Evolutionary conservation across 2,113 vertebrate species (phyloP).

Genomic region (Silurus meridionalis): DNA sequence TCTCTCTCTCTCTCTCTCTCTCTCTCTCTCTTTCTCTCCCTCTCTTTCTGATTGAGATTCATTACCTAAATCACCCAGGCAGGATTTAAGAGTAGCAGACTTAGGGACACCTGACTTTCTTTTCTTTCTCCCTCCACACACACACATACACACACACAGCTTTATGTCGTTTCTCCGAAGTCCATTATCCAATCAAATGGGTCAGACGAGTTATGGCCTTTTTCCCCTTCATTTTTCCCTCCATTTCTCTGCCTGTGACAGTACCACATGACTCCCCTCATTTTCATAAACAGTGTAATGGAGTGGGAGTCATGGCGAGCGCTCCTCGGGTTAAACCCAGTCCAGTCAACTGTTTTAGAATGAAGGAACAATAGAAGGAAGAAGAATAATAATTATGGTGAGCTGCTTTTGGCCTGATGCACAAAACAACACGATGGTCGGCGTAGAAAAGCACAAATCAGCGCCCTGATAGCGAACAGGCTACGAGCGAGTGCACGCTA

Average conservation of each 20-base stretch:
- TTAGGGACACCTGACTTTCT: not conserved
- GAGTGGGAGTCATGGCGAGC: slow-evolving; percentile 9
- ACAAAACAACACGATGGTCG: not conserved
- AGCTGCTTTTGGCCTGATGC: not conserved
- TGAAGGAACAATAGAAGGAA: not conserved
- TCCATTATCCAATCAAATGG: slow-evolving; percentile 25
- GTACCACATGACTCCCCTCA: not conserved
- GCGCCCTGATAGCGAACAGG: not conserved
- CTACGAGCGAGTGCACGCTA: too few relatives aligned
- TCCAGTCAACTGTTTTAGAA: not conserved
- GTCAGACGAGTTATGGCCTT: not conserved
- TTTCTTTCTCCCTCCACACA: not conserved
- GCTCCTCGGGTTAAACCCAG: slow-evolving; percentile 1
- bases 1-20: not conserved
- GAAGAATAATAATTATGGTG: not conserved
- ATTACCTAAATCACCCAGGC: slow-evolving; percentile 29
- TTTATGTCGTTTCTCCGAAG: not conserved
- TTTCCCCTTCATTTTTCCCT: slow-evolving; percentile 13
- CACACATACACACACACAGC: not conserved
- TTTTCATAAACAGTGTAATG: slow-evolving; percentile 31
- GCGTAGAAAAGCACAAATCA: not conserved
- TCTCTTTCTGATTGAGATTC: slow-evolving; percentile 21
- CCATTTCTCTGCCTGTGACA: not conserved
- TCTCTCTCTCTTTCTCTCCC: slow-evolving; percentile 8
- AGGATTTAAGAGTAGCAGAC: slow-evolving; percentile 13